Conservation (phyloP, 2,113 vertebrate species). For the Gadus chalcogrammus region DNA sequence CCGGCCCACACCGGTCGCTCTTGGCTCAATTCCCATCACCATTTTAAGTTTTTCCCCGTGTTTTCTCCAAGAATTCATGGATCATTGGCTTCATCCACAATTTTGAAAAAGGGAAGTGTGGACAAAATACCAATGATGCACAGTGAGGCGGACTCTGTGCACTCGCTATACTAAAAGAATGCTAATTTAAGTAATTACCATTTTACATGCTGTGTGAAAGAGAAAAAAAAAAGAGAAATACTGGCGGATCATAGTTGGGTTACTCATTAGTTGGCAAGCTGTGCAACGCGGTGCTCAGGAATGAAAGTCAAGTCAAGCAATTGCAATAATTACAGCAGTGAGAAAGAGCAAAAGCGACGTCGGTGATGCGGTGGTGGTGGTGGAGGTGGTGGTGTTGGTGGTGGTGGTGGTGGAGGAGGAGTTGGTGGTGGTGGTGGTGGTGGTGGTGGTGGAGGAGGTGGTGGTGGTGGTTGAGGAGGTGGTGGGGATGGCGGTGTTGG, state of each 20-base stretch:
- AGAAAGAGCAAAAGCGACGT: constrained; percentile 19
- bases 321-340: constrained; percentile 66
- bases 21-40: too few species aligned
- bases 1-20: too few species aligned
- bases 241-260: constrained; percentile 57
- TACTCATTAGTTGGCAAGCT: constrained; percentile 70
- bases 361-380: constrained; percentile 4
- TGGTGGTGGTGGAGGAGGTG: too few species aligned
- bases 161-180: constrained; percentile 51
- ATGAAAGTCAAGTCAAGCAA: constrained; percentile 67
- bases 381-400: too few species aligned
- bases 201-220: constrained; percentile 66
- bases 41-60: too few species aligned
- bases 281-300: constrained; percentile 50
- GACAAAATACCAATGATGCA: constrained; percentile 43
- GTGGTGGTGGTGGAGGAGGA: too few species aligned
- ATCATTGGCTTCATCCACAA: constrained; percentile 46
- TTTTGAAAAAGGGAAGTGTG: constrained; percentile 34
- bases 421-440: too few species aligned
- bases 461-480: too few species aligned
- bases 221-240: constrained; percentile 58
- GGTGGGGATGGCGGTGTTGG: too few species aligned
- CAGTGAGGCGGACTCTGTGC: constrained; percentile 33
- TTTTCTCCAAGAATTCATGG: constrained; percentile 17
- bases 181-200: constrained; percentile 71